phyloP scores from a whole-genome alignment of 2,888 invertebrate genomes.

The Theretra japonica region DNA sequence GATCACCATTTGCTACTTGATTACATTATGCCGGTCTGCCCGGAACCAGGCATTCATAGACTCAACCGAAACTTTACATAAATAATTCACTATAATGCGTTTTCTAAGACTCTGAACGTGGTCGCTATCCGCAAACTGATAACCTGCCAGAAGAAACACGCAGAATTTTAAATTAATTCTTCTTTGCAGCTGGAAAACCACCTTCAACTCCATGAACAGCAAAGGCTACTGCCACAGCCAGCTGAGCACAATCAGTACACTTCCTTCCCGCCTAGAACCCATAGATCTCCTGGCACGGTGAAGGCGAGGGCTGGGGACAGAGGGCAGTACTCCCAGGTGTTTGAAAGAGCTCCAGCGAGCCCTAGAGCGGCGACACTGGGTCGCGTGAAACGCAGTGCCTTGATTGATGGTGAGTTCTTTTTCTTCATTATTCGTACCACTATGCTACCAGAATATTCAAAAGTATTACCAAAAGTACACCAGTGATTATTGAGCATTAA shows the following conservation, averaged over 20 bases:
- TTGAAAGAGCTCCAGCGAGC: constrained; percentile 84
- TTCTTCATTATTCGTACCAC: too few relatives aligned
- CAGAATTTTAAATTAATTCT: neutral
- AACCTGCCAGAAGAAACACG: too few relatives aligned
- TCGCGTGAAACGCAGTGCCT: constrained; percentile 71
- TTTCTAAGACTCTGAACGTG: too few relatives aligned
- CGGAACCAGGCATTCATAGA: too few relatives aligned
- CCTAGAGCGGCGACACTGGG: constrained; percentile 79
- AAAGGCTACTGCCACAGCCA: constrained; percentile 74
- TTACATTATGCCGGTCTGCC: too few relatives aligned
- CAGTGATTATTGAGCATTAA: too few relatives aligned
- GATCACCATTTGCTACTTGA: too few relatives aligned
- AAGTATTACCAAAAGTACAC: too few relatives aligned
- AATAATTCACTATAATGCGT: too few relatives aligned
- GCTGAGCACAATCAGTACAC: constrained; percentile 78
- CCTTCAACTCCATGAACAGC: constrained; percentile 80
- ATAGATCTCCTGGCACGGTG: constrained; percentile 69
- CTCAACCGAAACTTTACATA: too few relatives aligned
- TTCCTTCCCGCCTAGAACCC: constrained; percentile 72
- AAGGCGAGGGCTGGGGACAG: constrained; percentile 75
- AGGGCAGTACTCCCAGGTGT: constrained; percentile 82
- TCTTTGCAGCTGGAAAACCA: constrained; percentile 72
- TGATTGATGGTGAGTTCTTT: constrained; percentile 62
- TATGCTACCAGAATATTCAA: too few relatives aligned
- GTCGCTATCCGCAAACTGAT: too few relatives aligned